Evolutionary conservation across 1,140 invertebrate species (phyloP).

Genomic region (Pogonomyrmex barbatus): DNA sequence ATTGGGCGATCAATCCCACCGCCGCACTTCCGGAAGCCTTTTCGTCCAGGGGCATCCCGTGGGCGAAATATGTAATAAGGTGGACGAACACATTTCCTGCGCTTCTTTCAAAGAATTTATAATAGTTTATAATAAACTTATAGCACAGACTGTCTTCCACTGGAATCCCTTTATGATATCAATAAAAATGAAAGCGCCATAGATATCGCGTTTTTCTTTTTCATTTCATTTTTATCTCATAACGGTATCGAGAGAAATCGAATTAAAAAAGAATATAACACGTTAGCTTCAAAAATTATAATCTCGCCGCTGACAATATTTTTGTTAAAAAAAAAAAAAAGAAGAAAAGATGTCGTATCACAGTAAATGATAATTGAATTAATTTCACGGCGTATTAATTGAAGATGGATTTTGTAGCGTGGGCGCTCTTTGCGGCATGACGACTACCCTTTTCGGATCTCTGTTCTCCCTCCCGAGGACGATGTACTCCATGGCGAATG

Average conservation of each 20-base stretch:
- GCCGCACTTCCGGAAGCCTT: constrained; percentile 95
- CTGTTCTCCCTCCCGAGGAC: constrained; percentile 94
- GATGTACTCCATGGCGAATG: constrained; percentile 95
- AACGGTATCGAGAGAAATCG: background rate
- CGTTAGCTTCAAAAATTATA: background rate
- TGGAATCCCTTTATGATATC: background rate
- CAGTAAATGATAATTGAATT: constrained; percentile 18
- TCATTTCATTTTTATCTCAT: background rate
- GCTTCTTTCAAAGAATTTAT: background rate
- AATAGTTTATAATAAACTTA: background rate
- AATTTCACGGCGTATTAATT: background rate
- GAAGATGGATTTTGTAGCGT: constrained; percentile 86
- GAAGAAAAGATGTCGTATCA: background rate
- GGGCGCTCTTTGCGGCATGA: constrained; percentile 96
- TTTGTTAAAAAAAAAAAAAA: too few species aligned
- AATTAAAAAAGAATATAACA: too few species aligned
- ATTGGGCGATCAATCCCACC: constrained; percentile 90
- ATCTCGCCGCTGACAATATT: too few species aligned
- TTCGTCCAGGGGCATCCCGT: constrained; percentile 89
- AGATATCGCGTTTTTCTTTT: background rate
- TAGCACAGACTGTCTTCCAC: background rate
- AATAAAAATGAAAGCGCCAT: background rate
- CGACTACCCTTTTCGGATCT: constrained; percentile 93
- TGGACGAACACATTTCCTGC: constrained; percentile 29
- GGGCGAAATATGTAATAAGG: constrained; percentile 94